These are phyloP conservation scores for Phalera bucephala DNA, from an alignment of 2,888 invertebrate genomes.

Conservation along the genomic window DNA sequence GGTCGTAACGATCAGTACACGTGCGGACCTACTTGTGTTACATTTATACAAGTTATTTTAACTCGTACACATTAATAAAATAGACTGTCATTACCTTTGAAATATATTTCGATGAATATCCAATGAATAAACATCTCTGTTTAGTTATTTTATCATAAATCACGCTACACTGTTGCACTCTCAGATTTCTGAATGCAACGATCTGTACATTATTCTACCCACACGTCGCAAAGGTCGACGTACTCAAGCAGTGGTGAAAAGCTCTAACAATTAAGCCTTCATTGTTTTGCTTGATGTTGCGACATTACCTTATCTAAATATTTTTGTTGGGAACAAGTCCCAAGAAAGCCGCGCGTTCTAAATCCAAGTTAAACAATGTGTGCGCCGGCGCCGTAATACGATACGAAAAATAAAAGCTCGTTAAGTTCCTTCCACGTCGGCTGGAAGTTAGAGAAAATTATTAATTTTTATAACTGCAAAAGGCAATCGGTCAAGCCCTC, in stretches of 20 bases:
- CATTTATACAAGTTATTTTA: not conserved
- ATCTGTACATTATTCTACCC: slow-evolving; percentile 41
- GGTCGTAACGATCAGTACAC: slow-evolving; percentile 11
- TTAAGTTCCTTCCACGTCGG: slow-evolving; percentile 28
- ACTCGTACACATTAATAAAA: not conserved
- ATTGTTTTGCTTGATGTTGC: slow-evolving; percentile 71
- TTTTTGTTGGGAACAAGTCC: slow-evolving; percentile 41
- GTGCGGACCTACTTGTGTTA: not conserved
- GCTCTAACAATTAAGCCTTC: slow-evolving; percentile 69
- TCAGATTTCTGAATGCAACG: slow-evolving; percentile 13
- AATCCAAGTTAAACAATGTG: slow-evolving; percentile 46
- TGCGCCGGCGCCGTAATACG: slow-evolving; percentile 1
- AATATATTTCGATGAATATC: too few species aligned
- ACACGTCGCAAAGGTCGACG: slow-evolving; percentile 52
- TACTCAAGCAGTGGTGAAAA: slow-evolving; percentile 56
- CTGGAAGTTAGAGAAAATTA: slow-evolving; percentile 22
- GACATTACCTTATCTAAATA: slow-evolving; percentile 69
- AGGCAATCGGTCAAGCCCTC: slow-evolving; percentile 69
- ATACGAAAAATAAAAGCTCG: not conserved
- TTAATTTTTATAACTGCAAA: slow-evolving; percentile 66
- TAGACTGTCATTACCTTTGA: too few species aligned
- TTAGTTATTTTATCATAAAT: not conserved
- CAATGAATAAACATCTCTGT: not conserved
- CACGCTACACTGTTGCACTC: slow-evolving; percentile 3
- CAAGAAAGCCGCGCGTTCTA: slow-evolving; percentile 49